Conservation (phyloP, 2,113 vertebrate genomes). For the Trinectes maculatus region DNA sequence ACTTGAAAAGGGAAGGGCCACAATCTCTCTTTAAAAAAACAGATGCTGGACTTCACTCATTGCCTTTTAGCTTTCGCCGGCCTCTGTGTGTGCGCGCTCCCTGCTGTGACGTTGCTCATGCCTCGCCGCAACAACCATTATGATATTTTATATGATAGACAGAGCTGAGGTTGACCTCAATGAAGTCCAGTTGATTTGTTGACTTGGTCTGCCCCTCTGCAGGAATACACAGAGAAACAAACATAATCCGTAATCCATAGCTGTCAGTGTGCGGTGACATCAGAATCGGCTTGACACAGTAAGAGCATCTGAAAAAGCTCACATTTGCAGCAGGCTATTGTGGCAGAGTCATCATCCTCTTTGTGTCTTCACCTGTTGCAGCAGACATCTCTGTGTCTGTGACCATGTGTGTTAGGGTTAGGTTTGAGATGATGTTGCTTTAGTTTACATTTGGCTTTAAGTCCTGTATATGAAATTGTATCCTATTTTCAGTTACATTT, state of each 20-base stretch:
- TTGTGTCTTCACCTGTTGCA: conserved; percentile 17
- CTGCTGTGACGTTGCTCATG: too few relatives aligned
- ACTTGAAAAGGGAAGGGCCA: too few relatives aligned
- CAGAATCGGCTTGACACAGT: conserved; percentile 37
- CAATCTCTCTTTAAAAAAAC: too few relatives aligned
- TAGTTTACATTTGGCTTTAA: not conserved
- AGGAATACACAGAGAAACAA: conserved; percentile 14
- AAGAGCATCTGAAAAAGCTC: conserved; percentile 27
- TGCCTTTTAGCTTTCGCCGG: too few relatives aligned
- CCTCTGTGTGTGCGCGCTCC: too few relatives aligned
- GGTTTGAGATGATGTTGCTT: conserved; percentile 1
- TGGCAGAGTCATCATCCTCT: not conserved
- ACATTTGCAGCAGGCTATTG: conserved; percentile 16
- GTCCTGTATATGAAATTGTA: not conserved
- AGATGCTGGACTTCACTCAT: too few relatives aligned
- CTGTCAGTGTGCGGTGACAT: conserved; percentile 34
- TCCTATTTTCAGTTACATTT: not conserved
- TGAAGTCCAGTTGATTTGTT: conserved; percentile 27
- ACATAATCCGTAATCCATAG: conserved; percentile 67
- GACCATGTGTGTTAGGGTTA: not conserved
- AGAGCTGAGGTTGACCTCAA: conserved; percentile 4
- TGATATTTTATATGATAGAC: not conserved
- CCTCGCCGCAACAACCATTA: too few relatives aligned
- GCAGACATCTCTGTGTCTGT: not conserved
- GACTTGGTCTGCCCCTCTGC: conserved; percentile 27